Base-by-base conservation (phyloP, 2,797 vertebrate genomes). In the Acestrorhynchus altus region DNA sequence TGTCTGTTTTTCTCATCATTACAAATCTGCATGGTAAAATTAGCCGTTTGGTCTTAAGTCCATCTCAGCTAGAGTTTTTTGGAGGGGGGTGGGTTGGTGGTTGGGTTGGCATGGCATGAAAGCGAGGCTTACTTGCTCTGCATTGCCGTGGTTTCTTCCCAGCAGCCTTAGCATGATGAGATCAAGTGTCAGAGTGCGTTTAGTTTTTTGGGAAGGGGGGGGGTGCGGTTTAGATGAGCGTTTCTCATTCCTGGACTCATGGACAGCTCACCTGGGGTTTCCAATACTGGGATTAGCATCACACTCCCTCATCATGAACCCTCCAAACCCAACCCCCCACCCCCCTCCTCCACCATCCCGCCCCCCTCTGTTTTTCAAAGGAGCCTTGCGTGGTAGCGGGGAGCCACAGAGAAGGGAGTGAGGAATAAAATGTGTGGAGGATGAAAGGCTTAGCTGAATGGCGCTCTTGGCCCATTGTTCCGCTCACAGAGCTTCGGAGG, bases 381-480 rank as follows among this genome's bases (percentile, higher is more conserved):
- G 54, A 74, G 63, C 31, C 64, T 79, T 64, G 69, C 59, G 78
- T 90, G 85, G 88, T 88, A 90, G 88, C 88, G 89, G 89, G 86
- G 89, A 91, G 91, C 91, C 92, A 92, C 86, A 92, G 93, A 90
- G 92, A 84, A 88, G 91, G 88, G 90, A 95, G 95, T 92, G 93
- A 94, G 94, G 95, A 95, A 94, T 95, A 94, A 95, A 96, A 94
- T 95, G 94, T 94, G 95, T 86, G 90, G 93, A 92, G 94, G 94
- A 96, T 96, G 96, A 95, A 96, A 95, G 95, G 95, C 94, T 92
- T 95, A 94, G 93, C 95, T 95, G 96, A 97, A 96, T 96, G 56
- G 71, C 93, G 92, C 95, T 98, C 96, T 97, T 95, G 96, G 96
- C 92, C 95, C 94, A 96, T 98, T 98, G 96, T 98, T 97, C 93